Base-by-base conservation (phyloP, 1,140 invertebrate species). In the Lepeophtheirus salmonis region DNA sequence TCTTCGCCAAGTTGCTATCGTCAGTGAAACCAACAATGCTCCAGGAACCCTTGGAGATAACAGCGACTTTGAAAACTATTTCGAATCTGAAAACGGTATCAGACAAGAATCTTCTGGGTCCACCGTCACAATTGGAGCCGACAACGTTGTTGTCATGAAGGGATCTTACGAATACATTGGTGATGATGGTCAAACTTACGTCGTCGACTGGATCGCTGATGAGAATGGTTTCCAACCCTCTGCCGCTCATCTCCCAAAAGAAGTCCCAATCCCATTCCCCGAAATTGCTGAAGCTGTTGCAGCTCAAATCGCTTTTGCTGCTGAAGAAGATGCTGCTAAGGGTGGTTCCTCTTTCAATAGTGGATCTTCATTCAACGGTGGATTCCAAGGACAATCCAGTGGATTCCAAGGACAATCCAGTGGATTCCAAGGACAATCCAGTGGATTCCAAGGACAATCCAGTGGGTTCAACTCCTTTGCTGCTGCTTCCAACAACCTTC, bases 311-410 rank as follows among this genome's bases (percentile, higher is more conserved):
- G 41, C 41, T 16, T 60, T 60, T 23, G 57, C 57, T 16, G 41
- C 41, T 16, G 41, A 60, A 18, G 30, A 60, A 23, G 49, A 21
- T 3, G 57, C 57, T 55, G 53, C 53, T 23, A 20, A 12, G 3
- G 53, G 16, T 3, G 24, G 16, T 16, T 52, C 50, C 30, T 41
- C 30, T n/a, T 41, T 41, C 30, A 41, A 41, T 41, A n/a, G 30
- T 73, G 73, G 67, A 75, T 73, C 17, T 80, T 80, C 25, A 79
- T 81, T 65, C 78, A 81, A 65, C 79, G 79, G 64, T 80, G 79
- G n/a, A 16, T 81, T 80, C 69, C 67, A 74, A 48, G 72, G 79
- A 20, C 64, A 69, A n/a, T 77, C 77, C 21, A 75, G 70, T 50
- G 75, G 78, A 48, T 66, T 61, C 14, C 61, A 56, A 18, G n/a